Base-by-base conservation (phyloP, 2,888 invertebrate species). In the Phengaris arion region DNA sequence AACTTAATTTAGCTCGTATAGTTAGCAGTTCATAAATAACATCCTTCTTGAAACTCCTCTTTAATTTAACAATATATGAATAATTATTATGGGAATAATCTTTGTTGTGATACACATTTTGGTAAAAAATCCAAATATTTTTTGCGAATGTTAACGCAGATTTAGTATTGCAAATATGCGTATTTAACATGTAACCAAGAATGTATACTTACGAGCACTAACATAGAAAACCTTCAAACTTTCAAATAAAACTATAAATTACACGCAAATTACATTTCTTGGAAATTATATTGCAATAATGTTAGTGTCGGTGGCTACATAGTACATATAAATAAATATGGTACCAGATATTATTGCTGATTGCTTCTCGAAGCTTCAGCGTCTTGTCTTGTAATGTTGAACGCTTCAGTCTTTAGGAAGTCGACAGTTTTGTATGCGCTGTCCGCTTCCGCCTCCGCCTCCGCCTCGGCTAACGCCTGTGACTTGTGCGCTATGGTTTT, bases 381-480 rank as follows among this genome's bases (percentile, higher is more conserved):
- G 84, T 96, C 96, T 85, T 97, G 96, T 74, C 97, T 94, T 57
- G 97, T 98, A 77, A 97, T 96, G 88, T 97, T 98, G 85, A 99
- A 97, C 7, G 98, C 98, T 86, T 98, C 96, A 0, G 98, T 99
- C 94, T 98, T 98, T 74, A 98, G 93, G 92, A 98, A 98, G 91
- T 99, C 98, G 0, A 99, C 98, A 1, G 97, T 97, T 87, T 98
- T 98, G 89, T 98, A 98, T 9, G 97, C 97, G 0, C 96, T 85
- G 57, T 90, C 88, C 0, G 85, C 80, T 3, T 91, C 90, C 0
- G 81, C 85, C 0, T 90, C 90, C 0, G 81, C 85, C 0, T 90
- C 88, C 0, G 85, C 80, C 2, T 91, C 90, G 0, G 81, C 85
- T 0, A 84, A 82, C 0, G 90, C 88, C 45, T 80, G 74, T 0